These are phyloP conservation scores for Pterostichus niger DNA, from an alignment of 2,888 invertebrate species.

Conservation along the genomic window DNA sequence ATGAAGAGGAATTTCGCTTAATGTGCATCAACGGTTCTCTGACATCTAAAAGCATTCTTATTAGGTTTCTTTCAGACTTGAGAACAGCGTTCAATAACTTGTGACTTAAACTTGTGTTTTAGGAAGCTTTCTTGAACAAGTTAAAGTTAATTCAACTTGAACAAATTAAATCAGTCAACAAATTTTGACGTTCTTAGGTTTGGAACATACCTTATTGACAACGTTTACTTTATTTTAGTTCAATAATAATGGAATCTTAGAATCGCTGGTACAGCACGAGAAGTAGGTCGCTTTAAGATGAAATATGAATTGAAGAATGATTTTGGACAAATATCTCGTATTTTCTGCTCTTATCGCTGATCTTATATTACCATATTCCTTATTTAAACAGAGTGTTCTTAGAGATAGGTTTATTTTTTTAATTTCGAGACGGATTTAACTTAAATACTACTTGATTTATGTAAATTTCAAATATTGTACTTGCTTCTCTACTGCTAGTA, in stretches of 20 bases:
- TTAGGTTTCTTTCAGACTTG: no score
- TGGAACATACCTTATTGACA: no score
- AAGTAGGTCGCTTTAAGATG: slow-evolving; percentile 17
- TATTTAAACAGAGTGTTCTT: slow-evolving; percentile 8
- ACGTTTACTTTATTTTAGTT: no score
- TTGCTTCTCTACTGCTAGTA: not conserved
- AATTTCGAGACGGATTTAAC: not conserved
- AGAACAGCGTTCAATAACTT: no score
- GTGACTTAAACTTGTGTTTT: no score
- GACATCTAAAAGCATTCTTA: no score
- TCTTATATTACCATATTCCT: slow-evolving; percentile 1
- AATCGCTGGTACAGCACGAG: not conserved
- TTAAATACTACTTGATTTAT: slow-evolving; percentile 2
- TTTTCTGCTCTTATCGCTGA: not conserved
- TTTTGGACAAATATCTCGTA: slow-evolving; percentile 23
- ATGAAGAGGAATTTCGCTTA: not conserved
- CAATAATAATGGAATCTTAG: no score
- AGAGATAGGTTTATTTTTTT: not conserved
- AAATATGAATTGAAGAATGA: slow-evolving; percentile 24
- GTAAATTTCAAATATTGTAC: slow-evolving; percentile 2
- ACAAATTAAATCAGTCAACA: no score
- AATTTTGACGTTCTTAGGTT: no score
- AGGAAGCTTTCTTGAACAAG: no score
- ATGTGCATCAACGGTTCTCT: not conserved
- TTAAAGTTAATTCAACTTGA: no score